Conservation (phyloP, 92 coral and sea anemone genomes). For the Zoanthus sansibaricus region DNA sequence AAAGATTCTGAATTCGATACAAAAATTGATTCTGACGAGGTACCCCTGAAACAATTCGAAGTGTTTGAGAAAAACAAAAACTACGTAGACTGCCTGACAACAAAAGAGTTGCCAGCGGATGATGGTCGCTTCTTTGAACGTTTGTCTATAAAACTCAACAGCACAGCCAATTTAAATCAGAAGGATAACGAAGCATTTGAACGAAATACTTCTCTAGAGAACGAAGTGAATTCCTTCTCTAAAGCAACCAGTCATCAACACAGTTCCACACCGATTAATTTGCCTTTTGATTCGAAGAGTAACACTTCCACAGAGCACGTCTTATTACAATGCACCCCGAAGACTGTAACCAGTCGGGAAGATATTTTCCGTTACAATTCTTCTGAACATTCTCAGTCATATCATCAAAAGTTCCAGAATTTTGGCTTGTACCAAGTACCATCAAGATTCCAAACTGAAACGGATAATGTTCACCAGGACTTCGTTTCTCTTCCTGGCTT, state of each 20-base stretch:
- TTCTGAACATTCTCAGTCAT: background rate
- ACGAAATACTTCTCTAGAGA: background rate
- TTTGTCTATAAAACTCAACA: background rate
- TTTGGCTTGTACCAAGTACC: slow-evolving; percentile 24
- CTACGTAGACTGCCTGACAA: background rate
- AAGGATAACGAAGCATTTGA: background rate
- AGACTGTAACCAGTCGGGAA: background rate
- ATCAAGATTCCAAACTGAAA: slow-evolving; percentile 31
- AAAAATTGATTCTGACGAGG: background rate
- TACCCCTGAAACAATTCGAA: background rate
- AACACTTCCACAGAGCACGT: background rate
- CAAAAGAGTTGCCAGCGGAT: background rate
- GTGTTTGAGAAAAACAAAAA: background rate
- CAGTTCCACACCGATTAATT: background rate
- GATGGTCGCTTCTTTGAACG: background rate
- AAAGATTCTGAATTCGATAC: background rate
- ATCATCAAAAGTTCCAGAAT: background rate
- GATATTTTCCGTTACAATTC: background rate
- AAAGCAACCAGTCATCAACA: background rate
- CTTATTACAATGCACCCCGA: background rate
- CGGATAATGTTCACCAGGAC: slow-evolving; percentile 37
- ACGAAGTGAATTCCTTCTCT: background rate
- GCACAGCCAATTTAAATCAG: background rate
- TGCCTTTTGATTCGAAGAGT: background rate
- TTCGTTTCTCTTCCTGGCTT: slow-evolving; percentile 53